Evolutionary conservation across 2,888 invertebrate genomes (phyloP), one percentile per base, ranked within the genome.

Genomic region (Deilephila porcellus): DNA sequence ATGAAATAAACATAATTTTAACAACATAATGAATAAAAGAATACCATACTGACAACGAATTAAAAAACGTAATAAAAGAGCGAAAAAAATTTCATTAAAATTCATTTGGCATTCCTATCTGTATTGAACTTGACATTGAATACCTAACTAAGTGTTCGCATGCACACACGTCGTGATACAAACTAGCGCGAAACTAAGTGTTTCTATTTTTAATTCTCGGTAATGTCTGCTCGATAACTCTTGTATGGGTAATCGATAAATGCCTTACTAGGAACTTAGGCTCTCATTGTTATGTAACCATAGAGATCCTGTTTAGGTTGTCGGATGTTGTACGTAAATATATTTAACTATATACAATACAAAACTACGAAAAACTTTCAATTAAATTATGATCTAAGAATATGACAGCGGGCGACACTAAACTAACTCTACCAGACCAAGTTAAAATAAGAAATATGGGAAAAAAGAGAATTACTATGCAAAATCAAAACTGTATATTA

Each of bases 51-150:
- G 32, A 32, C 32, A 32, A 32, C 32, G 32, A 70, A 5, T 20
- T n/a, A 20, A 60, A 3, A 45, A 71, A 20, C 19, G 11, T 7
- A 4, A 52, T 45, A 56, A 53, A 63, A 20, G 14, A 37, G n/a
- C n/a, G 25, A 67, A 63, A 20, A 64, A 34, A 6, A 17, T 8
- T 56, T 19, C 32, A 73, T 73, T 67, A 67, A 37, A 60, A 73
- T 67, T 73, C 59, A 29, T 14, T 59, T 34, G 6, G 67, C 63
- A 45, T 67, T 59, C 59, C 64, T 25, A 19, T 52, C 52, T 19
- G 53, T 63, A 63, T 19, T 67, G 72, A 67, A 73, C 72, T 73
- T 73, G 72, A 73, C 59, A 67, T 73, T 67, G 72, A 25, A 53
- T 11, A 59, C 8, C 20, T 37, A 64, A 56, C 20, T 37, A 64